Base-by-base conservation (phyloP, 2,888 invertebrate species). In the Rhynchonema sp. region DNA sequence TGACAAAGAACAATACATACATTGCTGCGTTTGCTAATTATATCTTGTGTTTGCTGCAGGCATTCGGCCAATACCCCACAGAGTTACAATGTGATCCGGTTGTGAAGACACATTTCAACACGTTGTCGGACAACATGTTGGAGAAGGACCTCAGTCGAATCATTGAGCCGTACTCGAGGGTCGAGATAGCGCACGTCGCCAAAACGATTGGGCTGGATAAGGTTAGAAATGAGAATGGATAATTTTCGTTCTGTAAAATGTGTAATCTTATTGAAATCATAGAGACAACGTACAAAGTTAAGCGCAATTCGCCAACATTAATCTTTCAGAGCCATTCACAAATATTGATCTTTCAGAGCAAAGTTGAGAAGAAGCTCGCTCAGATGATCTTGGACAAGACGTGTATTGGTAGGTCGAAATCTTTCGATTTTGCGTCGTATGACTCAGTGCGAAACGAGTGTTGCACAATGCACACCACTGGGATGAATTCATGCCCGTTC, bases 331-430 rank as follows among this genome's bases (percentile, higher is more conserved):
- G n/a, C n/a, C n/a, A n/a, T n/a, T n/a, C n/a, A n/a, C n/a, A n/a
- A n/a, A n/a, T n/a, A n/a, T n/a, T n/a, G n/a, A 56, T 55, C 49
- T 68, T 69, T 20, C 83, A 87, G 81, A 79, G 84, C 56, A 82
- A 85, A 78, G 96, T 99, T 59, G 98, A 99, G 77, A 91, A 92
- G 78, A 99, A 99, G 77, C 79, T 99, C 62, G 96, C 96, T 57
- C 98, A 98, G 78, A 99, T 99, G 98, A 98, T 99, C 74, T 79
- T 99, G 74, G 98, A 99, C 77, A 89, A 90, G 72, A 98, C 96
- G 77, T 84, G 98, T 67, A 75, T 75, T 68, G 79, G 79, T 68
- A 64, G 64, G 55, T 27, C 6, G 25, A 23, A 38, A 13, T 38
- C 9, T 38, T 38, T n/a, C n/a, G n/a, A n/a, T n/a, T n/a, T n/a